phyloP scores from a whole-genome alignment of 23 tunicate species.

The Botrylloides violaceus region DNA sequence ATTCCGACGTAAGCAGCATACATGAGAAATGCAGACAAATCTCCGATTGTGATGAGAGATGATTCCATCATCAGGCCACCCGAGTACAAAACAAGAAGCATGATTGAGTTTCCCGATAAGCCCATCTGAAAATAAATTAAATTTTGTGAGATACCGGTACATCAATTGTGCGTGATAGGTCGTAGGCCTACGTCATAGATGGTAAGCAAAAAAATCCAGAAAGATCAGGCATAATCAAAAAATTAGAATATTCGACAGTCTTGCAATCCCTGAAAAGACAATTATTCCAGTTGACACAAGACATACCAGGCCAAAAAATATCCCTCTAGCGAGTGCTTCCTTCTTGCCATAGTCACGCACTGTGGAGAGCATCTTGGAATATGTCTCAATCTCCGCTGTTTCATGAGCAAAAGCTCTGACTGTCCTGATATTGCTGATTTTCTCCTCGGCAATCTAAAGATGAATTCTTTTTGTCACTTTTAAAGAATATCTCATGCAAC shows the following conservation, averaged over 20 bases:
- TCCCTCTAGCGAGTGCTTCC: slow-evolving; percentile 40
- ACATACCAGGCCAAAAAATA: slow-evolving; percentile 69
- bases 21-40: slow-evolving; percentile 63
- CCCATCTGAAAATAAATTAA: slow-evolving; percentile 40
- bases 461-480: background rate
- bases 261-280: no score
- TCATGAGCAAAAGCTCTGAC: slow-evolving; percentile 60
- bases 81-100: slow-evolving; percentile 57
- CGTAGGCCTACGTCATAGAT: no score
- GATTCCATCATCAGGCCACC: slow-evolving; percentile 72
- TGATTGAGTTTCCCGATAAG: slow-evolving; percentile 49
- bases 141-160: no score
- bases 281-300: no score
- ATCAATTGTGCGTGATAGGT: no score
- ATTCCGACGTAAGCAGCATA: slow-evolving; percentile 66
- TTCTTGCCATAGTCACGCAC: slow-evolving; percentile 31
- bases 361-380: slow-evolving; percentile 12
- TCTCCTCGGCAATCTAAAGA: slow-evolving; percentile 48
- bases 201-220: no score
- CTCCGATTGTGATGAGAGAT: slow-evolving; percentile 51
- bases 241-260: no score
- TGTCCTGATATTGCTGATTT: slow-evolving; percentile 52
- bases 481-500: background rate
- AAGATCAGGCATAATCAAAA: no score
- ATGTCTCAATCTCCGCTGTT: slow-evolving; percentile 23